A percentile compares a stretch with the other conserved stretches of the same genome.
These are phyloP conservation scores for Coryphaenoides rupestris DNA, from an alignment of 2,113 vertebrate genomes.

Conservation along the genomic window DNA sequence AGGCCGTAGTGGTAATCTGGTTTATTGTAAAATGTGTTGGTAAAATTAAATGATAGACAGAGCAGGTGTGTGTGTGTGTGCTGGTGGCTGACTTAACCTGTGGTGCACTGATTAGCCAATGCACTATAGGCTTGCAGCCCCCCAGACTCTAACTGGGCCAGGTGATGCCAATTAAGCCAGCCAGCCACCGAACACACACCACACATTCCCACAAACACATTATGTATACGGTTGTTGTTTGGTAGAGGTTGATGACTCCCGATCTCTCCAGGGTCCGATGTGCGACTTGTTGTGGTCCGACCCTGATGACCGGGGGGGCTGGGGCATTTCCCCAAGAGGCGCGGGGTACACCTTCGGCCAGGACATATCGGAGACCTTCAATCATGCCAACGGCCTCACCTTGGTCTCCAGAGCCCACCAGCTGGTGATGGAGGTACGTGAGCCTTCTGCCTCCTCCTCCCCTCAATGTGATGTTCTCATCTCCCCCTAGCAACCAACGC, in stretches of 20 bases:
- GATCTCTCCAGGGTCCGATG: conserved; percentile 87
- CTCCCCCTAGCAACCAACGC: background rate
- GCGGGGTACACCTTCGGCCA: conserved; percentile 90
- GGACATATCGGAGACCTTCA: conserved; percentile 98
- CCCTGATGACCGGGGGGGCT: conserved; percentile 74
- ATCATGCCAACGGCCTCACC: conserved; percentile 95
- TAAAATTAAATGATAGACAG: too few species aligned
- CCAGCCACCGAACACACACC: too few species aligned
- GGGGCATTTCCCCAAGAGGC: conserved; percentile 76
- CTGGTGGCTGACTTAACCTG: too few species aligned
- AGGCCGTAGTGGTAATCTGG: too few species aligned
- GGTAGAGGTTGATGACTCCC: background rate
- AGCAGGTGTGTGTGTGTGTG: too few species aligned
- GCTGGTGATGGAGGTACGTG: conserved; percentile 93
- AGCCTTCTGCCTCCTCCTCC: background rate
- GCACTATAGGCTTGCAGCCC: too few species aligned
- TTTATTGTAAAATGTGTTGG: too few species aligned
- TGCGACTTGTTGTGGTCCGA: conserved; percentile 91
- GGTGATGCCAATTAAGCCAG: too few species aligned
- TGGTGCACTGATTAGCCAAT: too few species aligned
- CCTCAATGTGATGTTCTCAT: too few species aligned
- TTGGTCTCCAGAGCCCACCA: conserved; percentile 98
- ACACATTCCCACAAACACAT: too few species aligned
- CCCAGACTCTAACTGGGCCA: too few species aligned
- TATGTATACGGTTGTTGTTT: background rate